Base-by-base conservation (phyloP, 2,113 vertebrate genomes). In the Mobula hypostoma region DNA sequence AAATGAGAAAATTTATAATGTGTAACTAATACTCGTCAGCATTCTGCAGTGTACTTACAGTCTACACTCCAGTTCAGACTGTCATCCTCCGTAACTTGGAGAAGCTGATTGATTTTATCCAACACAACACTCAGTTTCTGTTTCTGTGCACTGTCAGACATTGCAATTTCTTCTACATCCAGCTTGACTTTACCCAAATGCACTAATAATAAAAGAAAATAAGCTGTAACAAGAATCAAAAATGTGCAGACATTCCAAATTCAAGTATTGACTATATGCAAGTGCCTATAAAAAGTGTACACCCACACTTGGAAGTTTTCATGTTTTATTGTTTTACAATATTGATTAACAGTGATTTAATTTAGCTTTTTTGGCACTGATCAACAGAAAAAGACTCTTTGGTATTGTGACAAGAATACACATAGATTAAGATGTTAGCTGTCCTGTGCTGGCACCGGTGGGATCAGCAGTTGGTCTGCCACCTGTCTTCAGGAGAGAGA, bases 91-190 rank as follows among this genome's bases (percentile, higher is more conserved):
- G 95, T 77, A 85, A 95, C 94, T 24, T 95, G 96, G 94, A 99
- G 97, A 61, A 94, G 96, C 95, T 96, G 95, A 56, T 97, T 95
- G 95, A 97, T 78, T 1, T 97, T 96, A 94, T 96, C 96, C 95
- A 99, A 94, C 94, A 98, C 95, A 48, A 96, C 36, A 0, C 96
- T 94, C 36, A 99, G 97, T 94, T 99, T 99, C 93, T 82, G 97
- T 24, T 95, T 95, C 96, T 99, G 98, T 80, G 97, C 98, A 8
- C 70, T 74, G 0, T 95, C 94, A 0, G 97, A 98, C 94, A 99
- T 11, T 0, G 97, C 97, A 0, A 99, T 98, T 94, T 98, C 98
- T 56, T 98, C 98, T 94, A 98, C 97, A 0, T 97, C 94, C 95
- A 99, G 94, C 24, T 95, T 95, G 82, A 97, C 94, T 0, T 95